These are phyloP conservation scores for Tenebrosternarchus preto DNA, from an alignment of 2,113 vertebrate genomes.

Conservation along the genomic window DNA sequence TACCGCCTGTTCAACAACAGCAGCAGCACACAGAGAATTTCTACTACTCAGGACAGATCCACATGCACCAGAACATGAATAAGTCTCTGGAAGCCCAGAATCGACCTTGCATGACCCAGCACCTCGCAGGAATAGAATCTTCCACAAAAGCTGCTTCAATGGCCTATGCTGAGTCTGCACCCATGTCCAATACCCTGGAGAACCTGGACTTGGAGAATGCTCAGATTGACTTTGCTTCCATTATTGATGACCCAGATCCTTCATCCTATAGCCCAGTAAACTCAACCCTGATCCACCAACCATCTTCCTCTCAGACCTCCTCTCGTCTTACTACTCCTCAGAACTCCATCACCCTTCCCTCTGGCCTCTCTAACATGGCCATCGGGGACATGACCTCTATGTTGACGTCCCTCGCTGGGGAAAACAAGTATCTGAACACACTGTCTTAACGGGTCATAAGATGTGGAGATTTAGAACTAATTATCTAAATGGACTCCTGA, in stretches of 20 bases:
- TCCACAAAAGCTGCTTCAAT: conserved; percentile 72
- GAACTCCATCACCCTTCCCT: conserved; percentile 68
- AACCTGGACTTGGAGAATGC: conserved; percentile 94
- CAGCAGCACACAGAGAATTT: conserved; percentile 67
- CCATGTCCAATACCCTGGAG: conserved; percentile 87
- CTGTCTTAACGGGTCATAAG: conserved; percentile 73
- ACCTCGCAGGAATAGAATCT: conserved; percentile 59
- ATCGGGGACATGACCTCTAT: conserved; percentile 96
- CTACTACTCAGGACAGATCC: conserved; percentile 77
- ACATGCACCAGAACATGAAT: conserved; percentile 72
- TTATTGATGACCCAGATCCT: conserved; percentile 88
- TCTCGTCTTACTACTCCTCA: conserved; percentile 77
- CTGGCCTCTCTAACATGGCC: conserved; percentile 90
- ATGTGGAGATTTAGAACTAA: conserved; percentile 1
- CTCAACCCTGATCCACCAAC: conserved; percentile 64
- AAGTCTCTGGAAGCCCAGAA: conserved; percentile 68
- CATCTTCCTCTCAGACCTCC: conserved; percentile 73
- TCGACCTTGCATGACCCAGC: conserved; percentile 74
- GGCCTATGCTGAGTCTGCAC: conserved; percentile 78
- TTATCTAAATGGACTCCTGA: conserved; percentile 33
- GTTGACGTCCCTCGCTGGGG: conserved; percentile 89
- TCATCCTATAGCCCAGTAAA: conserved; percentile 74
- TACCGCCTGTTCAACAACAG: conserved; percentile 74
- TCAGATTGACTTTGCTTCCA: conserved; percentile 95
- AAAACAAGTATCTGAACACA: conserved; percentile 93